Evolutionary conservation across 2,113 vertebrate species (phyloP), one percentile per base, ranked within the genome.

Genomic region (Elgaria multicarinata): DNA sequence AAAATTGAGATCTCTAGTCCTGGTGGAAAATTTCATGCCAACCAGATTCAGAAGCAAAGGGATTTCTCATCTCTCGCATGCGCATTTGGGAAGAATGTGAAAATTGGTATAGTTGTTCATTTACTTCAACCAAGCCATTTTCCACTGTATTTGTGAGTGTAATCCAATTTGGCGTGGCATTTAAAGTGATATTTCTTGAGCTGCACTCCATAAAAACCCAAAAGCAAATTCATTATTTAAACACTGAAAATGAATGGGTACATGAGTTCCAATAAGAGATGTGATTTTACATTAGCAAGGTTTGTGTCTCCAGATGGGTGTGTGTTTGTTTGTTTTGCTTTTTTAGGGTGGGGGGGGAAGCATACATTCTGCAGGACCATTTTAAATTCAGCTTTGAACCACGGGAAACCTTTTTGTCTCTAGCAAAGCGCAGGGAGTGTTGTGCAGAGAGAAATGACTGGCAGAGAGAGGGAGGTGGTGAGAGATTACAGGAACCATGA

Each of bases 381-480:
- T 79, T 92, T 87, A 69, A 91, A 36, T 89, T 88, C 80, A 85
- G 46, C 67, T 92, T 46, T 71, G n/a, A 95, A 92, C 28, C 0
- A 77, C 92, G 8, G 18, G 79, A 83, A 12, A 89, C 2, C 42
- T 58, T 92, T 93, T 88, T 88, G 26, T 90, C 89, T 81, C 24
- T n/a, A 26, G 55, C 3, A 50, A 62, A 64, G 9, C 76, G 55
- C 0, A 39, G 33, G 20, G 46, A 58, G 6, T 44, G 87, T 44
- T 76, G 83, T 6, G 16, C 7, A 18, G 33, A 36, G 66, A 12
- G 33, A n/a, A 62, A 77, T 36, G 55, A 36, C 22, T 58, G 53
- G 67, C n/a, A 53, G 62, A 80, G 26, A 18, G 20, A 83, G 28
- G 71, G 84, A 67, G 85, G 81, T 46, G 58, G 20, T 18, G 46